Conservation (phyloP, 1,140 invertebrate genomes). For the Babylonia areolata region DNA sequence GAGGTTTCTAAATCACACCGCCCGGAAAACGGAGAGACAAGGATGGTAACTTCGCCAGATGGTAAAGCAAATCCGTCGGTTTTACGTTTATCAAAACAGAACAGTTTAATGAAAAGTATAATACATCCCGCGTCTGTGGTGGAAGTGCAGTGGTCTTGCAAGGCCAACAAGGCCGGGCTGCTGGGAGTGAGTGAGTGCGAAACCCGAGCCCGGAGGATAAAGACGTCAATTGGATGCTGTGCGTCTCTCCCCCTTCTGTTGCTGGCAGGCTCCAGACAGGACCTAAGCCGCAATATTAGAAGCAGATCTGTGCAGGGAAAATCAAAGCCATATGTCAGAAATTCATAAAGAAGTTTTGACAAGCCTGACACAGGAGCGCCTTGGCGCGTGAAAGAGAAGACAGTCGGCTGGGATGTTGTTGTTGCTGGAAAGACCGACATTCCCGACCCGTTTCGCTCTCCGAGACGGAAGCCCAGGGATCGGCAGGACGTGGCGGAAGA, state of each 20-base stretch:
- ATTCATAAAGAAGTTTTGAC: slow-evolving; percentile 35
- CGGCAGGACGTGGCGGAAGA: background rate
- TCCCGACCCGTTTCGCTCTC: background rate
- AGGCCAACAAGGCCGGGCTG: background rate
- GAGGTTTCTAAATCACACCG: too few species aligned
- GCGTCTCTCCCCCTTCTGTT: background rate
- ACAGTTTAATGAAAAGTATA: background rate
- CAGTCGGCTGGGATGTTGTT: background rate
- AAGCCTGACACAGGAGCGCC: slow-evolving; percentile 14
- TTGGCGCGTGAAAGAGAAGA: background rate
- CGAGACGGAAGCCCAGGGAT: background rate
- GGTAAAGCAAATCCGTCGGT: background rate
- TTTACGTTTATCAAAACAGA: background rate
- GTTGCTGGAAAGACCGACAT: background rate
- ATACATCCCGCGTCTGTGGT: too few species aligned
- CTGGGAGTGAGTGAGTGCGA: slow-evolving; percentile 13
- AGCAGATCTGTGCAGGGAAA: background rate
- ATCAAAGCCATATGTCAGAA: slow-evolving; percentile 30
- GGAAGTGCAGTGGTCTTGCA: too few species aligned
- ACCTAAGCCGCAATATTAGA: slow-evolving; percentile 23
- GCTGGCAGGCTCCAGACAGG: slow-evolving; percentile 3
- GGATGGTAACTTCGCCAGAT: background rate
- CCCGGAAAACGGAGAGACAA: too few species aligned
- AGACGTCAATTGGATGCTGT: slow-evolving; percentile 14
- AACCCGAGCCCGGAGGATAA: slow-evolving; percentile 25